Evolutionary conservation across 2,797 vertebrate species (phyloP), one percentile per base, ranked within the genome.

Genomic region (Sparus aurata): DNA sequence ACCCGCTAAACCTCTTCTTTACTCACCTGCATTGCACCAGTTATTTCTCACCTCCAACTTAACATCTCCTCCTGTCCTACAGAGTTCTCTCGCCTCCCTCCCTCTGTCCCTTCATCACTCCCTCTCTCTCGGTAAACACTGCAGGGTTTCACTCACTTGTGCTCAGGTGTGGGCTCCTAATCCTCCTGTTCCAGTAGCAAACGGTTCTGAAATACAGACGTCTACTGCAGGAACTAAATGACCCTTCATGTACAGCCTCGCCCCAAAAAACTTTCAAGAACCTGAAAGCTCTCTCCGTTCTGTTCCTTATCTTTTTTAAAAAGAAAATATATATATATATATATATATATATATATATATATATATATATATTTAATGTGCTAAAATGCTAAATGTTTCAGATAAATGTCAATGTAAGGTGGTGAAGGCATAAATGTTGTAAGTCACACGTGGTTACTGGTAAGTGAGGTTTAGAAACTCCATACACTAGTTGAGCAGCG

Each of bases 21-120:
- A 78, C 86, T 91, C 88, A 92, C 91, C 94, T 94, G 94, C 94
- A 95, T 91, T 95, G 94, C 94, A 95, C 93, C 94, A 95, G 86
- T 89, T 89, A 89, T 90, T 93, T 88, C 91, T 93, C 90, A 94
- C 92, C 91, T 91, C 84, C 83, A 89, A 84, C 87, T 89, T 84
- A 84, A 89, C 89, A 85, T 90, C 86, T 90, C 77, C 80, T 85
- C 53, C 79, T 89, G 87, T 89, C 87, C 86, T 88, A 90, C 77
- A 83, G 87, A n/a, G n/a, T 64, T 79, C 77, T 82, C 66, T 75
- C 41, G 17, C 79, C 63, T 65, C 74, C 47, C 71, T 70, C 67
- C 45, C 73, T 72, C 54, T 64, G 61, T 47, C 41, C 60, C 34
- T 54, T 11, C 13, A 54, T 13, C 58, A 25, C 77, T 43, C 60